These are phyloP conservation scores for Elmis aenea DNA, from an alignment of 2,888 invertebrate genomes.

Conservation along the genomic window DNA sequence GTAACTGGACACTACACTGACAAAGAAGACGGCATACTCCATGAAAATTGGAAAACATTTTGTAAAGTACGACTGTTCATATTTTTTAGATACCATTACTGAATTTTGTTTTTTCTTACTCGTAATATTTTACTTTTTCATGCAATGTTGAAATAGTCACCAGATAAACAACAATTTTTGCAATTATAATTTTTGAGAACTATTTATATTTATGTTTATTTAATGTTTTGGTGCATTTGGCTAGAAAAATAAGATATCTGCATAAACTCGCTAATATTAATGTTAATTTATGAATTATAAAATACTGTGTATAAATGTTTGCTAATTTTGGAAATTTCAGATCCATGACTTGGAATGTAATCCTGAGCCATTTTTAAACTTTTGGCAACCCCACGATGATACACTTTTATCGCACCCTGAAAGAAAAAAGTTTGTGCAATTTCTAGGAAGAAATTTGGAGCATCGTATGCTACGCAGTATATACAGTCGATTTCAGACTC, in stretches of 20 bases:
- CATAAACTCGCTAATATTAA: no score
- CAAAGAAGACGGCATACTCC: conserved; percentile 5
- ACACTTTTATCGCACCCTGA: background rate
- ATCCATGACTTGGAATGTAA: no score
- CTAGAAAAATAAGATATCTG: no score
- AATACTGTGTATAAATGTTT: no score
- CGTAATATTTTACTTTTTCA: no score
- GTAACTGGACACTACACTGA: conserved; percentile 2
- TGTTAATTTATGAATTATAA: no score
- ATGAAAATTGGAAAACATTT: conserved; percentile 6
- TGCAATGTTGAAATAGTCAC: no score
- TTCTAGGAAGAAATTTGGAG: background rate
- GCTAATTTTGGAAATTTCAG: no score
- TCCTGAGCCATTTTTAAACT: background rate
- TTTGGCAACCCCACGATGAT: background rate
- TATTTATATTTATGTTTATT: background rate
- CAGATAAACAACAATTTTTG: no score
- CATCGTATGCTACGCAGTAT: background rate
- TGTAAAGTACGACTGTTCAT: conserved; percentile 3
- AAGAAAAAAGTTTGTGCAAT: background rate
- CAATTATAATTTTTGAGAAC: background rate
- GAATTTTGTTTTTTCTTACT: no score
- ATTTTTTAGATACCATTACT: no score
- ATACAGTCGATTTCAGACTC: background rate
- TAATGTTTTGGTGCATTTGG: no score